These are phyloP conservation scores for Cheiracanthium punctorium DNA, from an alignment of 2,888 invertebrate genomes.

Conservation along the genomic window DNA sequence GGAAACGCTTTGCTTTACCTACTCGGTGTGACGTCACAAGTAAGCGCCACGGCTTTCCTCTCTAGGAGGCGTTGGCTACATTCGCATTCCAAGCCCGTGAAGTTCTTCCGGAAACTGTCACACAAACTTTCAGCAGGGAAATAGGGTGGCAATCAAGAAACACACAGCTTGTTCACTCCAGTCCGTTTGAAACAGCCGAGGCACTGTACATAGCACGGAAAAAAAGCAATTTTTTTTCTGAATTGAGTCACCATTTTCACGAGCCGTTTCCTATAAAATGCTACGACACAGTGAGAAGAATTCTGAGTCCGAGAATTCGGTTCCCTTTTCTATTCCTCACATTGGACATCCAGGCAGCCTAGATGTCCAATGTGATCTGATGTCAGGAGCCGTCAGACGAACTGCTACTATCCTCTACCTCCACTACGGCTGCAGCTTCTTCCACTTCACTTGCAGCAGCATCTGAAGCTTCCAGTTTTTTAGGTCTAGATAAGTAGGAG, in stretches of 20 bases:
- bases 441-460: neutral
- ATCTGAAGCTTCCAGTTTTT: conserved; percentile 42
- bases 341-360: conserved; percentile 43
- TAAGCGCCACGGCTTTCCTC: too few species aligned
- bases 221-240: neutral
- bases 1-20: too few species aligned
- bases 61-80: too few species aligned
- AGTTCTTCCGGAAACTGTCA: too few species aligned
- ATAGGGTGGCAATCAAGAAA: too few species aligned
- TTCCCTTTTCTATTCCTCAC: conserved; percentile 22
- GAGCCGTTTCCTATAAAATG: neutral
- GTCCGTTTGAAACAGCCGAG: neutral
- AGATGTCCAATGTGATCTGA: conserved; percentile 68
- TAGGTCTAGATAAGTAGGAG: conserved; percentile 50
- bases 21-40: too few species aligned
- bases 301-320: neutral
- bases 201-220: conserved; percentile 57
- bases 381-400: conserved; percentile 63
- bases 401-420: conserved; percentile 30
- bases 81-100: too few species aligned
- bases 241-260: neutral
- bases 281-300: neutral
- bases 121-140: too few species aligned
- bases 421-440: conserved; percentile 35
- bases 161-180: neutral